Percentiles rank a stretch among this genome's conserved stretches.
phyloP scores from a whole-genome alignment of 2,888 invertebrate genomes.

The Drosophila mayaguana region DNA sequence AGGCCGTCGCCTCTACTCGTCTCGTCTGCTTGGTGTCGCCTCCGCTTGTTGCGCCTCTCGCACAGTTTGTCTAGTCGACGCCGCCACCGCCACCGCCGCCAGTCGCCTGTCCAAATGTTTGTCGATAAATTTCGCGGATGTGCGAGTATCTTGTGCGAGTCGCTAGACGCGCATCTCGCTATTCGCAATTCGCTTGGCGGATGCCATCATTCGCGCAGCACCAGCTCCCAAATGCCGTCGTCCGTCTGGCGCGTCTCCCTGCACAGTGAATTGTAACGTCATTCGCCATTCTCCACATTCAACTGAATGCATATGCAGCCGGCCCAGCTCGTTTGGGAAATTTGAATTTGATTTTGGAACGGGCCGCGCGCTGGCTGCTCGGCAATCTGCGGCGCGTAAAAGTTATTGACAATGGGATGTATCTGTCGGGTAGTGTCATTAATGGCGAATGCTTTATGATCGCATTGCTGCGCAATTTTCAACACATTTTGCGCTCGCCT shows the following conservation, averaged over 20 bases:
- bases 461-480: constrained; percentile 79
- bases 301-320: constrained; percentile 23
- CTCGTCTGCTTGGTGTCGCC: constrained; percentile 7
- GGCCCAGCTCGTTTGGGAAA: constrained; percentile 60
- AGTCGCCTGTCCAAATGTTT: constrained; percentile 77
- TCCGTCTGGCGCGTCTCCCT: background rate
- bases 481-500: constrained; percentile 72
- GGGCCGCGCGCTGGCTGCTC: constrained; percentile 18
- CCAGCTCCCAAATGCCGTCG: background rate
- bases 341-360: constrained; percentile 77
- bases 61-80: constrained; percentile 59
- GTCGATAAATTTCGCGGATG: constrained; percentile 81
- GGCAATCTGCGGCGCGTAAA: constrained; percentile 80
- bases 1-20: constrained; percentile 21
- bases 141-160: constrained; percentile 78
- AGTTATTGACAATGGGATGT: constrained; percentile 84
- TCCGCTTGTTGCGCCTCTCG: constrained; percentile 2
- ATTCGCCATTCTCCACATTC: constrained; percentile 34
- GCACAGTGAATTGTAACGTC: constrained; percentile 46
- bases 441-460: constrained; percentile 83
- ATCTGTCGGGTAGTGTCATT: constrained; percentile 83
- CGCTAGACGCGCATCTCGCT: constrained; percentile 50
- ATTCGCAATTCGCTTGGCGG: constrained; percentile 69
- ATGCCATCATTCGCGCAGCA: constrained; percentile 80
- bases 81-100: constrained; percentile 29